A percentile compares a stretch with the other conserved stretches of the same genome.
phyloP scores from a whole-genome alignment of 2,113 vertebrate genomes.

The Hyaena hyaena region DNA sequence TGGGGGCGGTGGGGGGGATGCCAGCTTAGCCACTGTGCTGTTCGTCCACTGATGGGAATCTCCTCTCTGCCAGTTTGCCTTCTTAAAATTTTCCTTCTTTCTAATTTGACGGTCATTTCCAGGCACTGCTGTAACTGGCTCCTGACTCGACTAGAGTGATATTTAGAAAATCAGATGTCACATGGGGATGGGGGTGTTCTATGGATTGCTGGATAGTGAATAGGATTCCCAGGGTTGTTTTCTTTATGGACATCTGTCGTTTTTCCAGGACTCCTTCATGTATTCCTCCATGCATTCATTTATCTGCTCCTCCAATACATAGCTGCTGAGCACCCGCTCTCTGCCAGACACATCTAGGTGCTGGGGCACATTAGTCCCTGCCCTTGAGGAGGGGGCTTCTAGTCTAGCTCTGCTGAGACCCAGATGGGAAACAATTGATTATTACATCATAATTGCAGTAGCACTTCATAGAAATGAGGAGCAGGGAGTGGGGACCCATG shows the following conservation, averaged over 20 bases:
- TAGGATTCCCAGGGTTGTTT: not conserved
- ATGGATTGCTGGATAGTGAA: not conserved
- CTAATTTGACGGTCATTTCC: not conserved
- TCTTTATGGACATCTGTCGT: not conserved
- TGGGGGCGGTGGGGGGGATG: not conserved
- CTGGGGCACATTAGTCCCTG: not conserved
- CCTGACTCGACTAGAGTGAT: not conserved
- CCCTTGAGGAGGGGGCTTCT: not conserved
- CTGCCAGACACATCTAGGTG: not conserved
- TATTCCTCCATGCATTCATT: not conserved
- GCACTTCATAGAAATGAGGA: not conserved
- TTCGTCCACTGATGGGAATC: not conserved
- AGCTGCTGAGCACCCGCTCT: not conserved
- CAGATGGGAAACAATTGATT: not conserved
- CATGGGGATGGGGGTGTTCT: no score
- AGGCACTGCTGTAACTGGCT: not conserved
- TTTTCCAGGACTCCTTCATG: not conserved
- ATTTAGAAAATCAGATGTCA: not conserved
- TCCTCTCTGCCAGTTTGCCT: not conserved
- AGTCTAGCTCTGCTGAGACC: not conserved
- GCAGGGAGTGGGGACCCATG: rapidly evolving
- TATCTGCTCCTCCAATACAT: not conserved
- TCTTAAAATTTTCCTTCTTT: not conserved
- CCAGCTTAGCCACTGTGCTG: not conserved
- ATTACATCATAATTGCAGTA: not conserved